Base-by-base conservation (phyloP, 1,140 invertebrate species). In the Temnothorax curvispinosus region DNA sequence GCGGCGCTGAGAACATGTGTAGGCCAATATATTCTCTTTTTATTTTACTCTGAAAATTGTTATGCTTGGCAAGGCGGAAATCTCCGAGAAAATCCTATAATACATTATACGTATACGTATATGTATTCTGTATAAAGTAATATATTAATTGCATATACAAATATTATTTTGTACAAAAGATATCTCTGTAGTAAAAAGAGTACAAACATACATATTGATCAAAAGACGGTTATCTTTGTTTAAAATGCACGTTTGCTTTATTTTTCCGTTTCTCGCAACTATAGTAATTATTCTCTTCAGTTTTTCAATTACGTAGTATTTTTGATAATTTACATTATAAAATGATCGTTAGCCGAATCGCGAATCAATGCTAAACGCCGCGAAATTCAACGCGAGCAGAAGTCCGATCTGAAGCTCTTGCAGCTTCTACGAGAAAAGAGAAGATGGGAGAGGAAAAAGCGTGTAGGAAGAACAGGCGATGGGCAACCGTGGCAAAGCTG, bases 401-500 rank as follows among this genome's bases (percentile, higher is more conserved):
- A 41, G 7, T 15, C 15, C 27, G 41, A 58, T 80, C 38, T 35
- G 38, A 60, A n/a, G 54, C 18, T 52, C 50, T 21, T 27, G 38
- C 0, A 32, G 7, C 18, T 74, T 50, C 64, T 32, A 54, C 21
- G 41, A 54, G 15, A n/a, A 65, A 35, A 62, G 32, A 62, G 35
- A 81, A 18, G 27, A 35, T 6, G 50, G 41, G 8, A 64, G 32
- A 85, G 38, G 41, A 80, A 69, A 71, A 89, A 84, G 60, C 52
- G 21, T 27, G 69, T 58, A 18, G 71, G 35, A 74, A 35, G 69
- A 71, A 72, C 69, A 44, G 84, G 27, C 41, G 81, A 88, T 90
- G 86, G 89, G 86, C 80, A 88, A 64, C 86, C 85, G 88, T 74
- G 78, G 87, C 76, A 85, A 86, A 82, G 88, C 85, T 86, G 88